Conservation (phyloP, 2,113 vertebrate genomes). For the Eudyptes chrysolophus region DNA sequence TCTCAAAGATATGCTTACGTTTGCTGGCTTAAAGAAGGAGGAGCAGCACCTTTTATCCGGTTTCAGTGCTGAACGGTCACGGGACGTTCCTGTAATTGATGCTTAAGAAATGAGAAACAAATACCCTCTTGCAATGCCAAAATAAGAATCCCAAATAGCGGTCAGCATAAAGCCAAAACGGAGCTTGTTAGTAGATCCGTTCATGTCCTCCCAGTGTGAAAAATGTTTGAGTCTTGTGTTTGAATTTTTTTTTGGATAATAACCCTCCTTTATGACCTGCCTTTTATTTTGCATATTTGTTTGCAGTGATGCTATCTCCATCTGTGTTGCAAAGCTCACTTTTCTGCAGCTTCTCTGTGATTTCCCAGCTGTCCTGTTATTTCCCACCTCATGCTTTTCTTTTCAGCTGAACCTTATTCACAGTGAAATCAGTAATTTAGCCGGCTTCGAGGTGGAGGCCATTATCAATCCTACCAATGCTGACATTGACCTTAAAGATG, state of each 20-base stretch:
- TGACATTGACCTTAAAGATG: constrained; percentile 99
- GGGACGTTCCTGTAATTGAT: not conserved
- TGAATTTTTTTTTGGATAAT: constrained; percentile 5
- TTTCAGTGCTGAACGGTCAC: not conserved
- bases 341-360: constrained; percentile 77
- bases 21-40: not conserved
- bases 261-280: constrained; percentile 50
- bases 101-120: not conserved
- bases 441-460: constrained; percentile 99
- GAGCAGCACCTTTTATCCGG: not conserved
- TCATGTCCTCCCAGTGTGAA: not conserved
- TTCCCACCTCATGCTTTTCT: constrained; percentile 86
- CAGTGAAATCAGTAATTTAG: constrained; percentile 99
- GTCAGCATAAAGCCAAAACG: not conserved
- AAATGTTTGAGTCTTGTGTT: constrained; percentile 66
- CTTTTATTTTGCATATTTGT: constrained; percentile 73
- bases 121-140: not conserved
- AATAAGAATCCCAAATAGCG: not conserved
- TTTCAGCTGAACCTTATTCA: constrained; percentile 99
- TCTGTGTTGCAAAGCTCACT: constrained; percentile 75
- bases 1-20: not conserved
- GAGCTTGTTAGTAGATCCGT: not conserved
- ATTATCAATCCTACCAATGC: constrained; percentile 99
- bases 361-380: constrained; percentile 82
- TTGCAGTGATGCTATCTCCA: constrained; percentile 70